Evolutionary conservation across 2,113 vertebrate species (phyloP).

Genomic region (Ammodytes marinus): DNA sequence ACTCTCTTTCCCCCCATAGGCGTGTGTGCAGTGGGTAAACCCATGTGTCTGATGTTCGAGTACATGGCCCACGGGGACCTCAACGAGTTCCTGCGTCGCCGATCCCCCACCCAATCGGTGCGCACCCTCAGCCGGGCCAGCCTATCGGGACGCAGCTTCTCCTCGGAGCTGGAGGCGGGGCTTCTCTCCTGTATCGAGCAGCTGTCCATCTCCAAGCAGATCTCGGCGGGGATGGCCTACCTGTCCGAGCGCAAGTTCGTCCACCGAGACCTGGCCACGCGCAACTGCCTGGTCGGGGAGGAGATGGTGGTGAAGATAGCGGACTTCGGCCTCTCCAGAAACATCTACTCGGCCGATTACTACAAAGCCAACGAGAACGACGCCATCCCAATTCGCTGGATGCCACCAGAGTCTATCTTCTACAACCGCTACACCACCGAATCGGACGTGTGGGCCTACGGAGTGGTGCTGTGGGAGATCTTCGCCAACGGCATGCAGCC

Average conservation of each 20-base stretch:
- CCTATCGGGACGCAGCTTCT: constrained; percentile 71
- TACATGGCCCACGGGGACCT: constrained; percentile 98
- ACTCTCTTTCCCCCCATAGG: constrained; percentile 79
- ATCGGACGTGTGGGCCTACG: constrained; percentile 98
- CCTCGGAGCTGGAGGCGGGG: constrained; percentile 78
- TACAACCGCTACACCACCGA: constrained; percentile 98
- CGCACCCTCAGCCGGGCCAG: constrained; percentile 85
- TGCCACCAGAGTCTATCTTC: constrained; percentile 99
- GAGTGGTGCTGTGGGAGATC: constrained; percentile 98
- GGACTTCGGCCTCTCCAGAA: constrained; percentile 96
- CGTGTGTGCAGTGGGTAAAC: constrained; percentile 97
- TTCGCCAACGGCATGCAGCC: constrained; percentile 98
- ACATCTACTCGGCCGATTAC: constrained; percentile 98
- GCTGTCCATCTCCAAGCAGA: constrained; percentile 93
- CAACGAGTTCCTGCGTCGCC: constrained; percentile 94
- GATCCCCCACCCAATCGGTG: constrained; percentile 83
- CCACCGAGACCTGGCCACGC: constrained; percentile 95
- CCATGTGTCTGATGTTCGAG: constrained; percentile 98
- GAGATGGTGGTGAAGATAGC: constrained; percentile 97
- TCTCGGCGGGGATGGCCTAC: constrained; percentile 96
- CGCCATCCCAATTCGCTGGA: constrained; percentile 98
- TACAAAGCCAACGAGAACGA: constrained; percentile 98
- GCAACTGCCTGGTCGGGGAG: constrained; percentile 96
- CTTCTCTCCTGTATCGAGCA: constrained; percentile 89
- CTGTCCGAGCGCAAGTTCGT: constrained; percentile 98